phyloP scores from a whole-genome alignment of 2,113 vertebrate species.

The Asarcornis scutulata region DNA sequence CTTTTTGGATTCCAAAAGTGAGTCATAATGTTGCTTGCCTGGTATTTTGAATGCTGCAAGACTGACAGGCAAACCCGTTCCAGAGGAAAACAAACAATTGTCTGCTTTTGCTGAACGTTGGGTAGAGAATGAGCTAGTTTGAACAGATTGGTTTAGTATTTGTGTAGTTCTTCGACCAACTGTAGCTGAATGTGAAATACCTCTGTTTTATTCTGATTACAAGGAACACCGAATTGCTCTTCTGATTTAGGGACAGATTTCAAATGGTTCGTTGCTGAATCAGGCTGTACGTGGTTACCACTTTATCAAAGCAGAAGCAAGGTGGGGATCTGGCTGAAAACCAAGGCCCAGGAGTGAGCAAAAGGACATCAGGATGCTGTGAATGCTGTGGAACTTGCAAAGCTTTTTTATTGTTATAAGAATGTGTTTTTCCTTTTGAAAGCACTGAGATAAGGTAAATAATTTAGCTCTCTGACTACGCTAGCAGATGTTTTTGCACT shows the following conservation, averaged over 20 bases:
- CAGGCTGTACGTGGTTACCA: fast-evolving
- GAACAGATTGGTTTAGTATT: not conserved
- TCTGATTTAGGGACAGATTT: not conserved
- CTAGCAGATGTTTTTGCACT: not conserved
- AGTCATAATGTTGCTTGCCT: conserved; percentile 33
- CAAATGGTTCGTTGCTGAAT: not conserved
- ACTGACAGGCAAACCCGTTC: conserved; percentile 1
- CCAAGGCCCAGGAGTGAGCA: not conserved
- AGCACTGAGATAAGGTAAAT: not conserved
- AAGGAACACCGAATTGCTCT: not conserved
- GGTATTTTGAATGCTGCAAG: conserved; percentile 1
- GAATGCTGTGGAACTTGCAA: not conserved
- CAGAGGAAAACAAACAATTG: conserved; percentile 27
- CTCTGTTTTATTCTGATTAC: not conserved
- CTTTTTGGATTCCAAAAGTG: conserved; percentile 38
- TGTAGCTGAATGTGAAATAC: not conserved
- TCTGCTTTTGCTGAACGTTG: not conserved
- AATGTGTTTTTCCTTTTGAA: not conserved
- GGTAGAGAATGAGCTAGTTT: not conserved
- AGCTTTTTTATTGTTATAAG: not conserved
- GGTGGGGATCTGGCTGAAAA: not conserved
- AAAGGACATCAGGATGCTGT: too few relatives aligned
- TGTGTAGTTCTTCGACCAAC: not conserved
- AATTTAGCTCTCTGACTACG: not conserved
- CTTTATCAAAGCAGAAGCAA: not conserved